Evolutionary conservation across 2,888 invertebrate species (phyloP), one percentile per base, ranked within the genome.

Genomic region (Strigamia transsilvanica): DNA sequence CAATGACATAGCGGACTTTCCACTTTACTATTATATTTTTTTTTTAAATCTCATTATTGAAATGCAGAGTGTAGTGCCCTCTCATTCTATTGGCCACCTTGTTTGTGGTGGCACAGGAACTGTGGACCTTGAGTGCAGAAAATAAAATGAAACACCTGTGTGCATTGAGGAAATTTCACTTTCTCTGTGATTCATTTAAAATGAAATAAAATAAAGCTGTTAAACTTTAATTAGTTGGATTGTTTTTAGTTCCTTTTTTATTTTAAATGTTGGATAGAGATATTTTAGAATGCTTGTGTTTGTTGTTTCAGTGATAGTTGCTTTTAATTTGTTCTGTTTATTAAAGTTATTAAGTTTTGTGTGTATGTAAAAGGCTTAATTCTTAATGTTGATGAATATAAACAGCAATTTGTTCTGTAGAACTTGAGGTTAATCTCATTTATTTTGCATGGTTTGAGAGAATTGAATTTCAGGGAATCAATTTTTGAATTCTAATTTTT

Each of bases 41-140:
- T n/a, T 32, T n/a, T 23, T 27, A 73, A 27, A 23, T 73, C 32
- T 32, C 32, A 73, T 73, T 73, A 73, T 73, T 73, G n/a, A 73
- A 73, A 73, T 73, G 73, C 73, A 73, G 73, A 73, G 73, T 73
- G 73, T 23, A 73, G 73, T 73, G 73, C 32, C 73, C 73, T 73
- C 73, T 73, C 32, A 3, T 12, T 73, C 73, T 73, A 73, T 73
- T 73, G 73, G 73, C 32, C 27, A 73, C 23, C 73, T 32, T 12
- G 73, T 23, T 12, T 73, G 73, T 73, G 73, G 73, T 73, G 73
- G 73, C 73, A 73, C 73, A 73, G 73, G 73, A 73, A 73, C 73
- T 73, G 27, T 73, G 73, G 27, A 73, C 27, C 32, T 32, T 73
- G 73, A 27, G 32, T 27, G 32, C 32, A 32, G 13, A n/a, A 32